Evolutionary conservation across 2,113 vertebrate species (phyloP), one percentile per base, ranked within the genome.

Genomic region (Microtus montanus): DNA sequence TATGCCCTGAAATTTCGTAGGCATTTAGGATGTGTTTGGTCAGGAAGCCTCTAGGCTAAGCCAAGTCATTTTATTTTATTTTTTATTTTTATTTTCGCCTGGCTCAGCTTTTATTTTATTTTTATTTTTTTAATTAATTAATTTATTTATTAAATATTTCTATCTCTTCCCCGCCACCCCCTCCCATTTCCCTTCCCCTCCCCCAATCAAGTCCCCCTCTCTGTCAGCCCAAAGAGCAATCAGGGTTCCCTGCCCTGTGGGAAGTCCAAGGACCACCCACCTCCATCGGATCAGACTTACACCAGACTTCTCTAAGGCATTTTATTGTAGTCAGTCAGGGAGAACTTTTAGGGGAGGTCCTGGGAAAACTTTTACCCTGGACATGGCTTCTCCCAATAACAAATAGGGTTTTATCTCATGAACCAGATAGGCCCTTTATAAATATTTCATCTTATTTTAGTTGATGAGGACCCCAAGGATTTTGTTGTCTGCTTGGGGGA

Each of bases 381-480:
- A n/a, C 73, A 33, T 83, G 92, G 20, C 28, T n/a, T 75, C 26
- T 92, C 41, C 10, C 78, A 85, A 78, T 3, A 88, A 58, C 66
- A 63, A 41, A 47, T 63, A 26, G 24, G 26, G 66, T 88, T 93
- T 90, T 41, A 35, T 96, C 33, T 89, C 63, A 9, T 83, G 35
- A 86, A 44, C 10, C 63, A 10, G 8, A 24, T 41, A 6, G 49
- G 4, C 63, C 63, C 11, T n/a, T 90, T 47, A 41, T 85, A 79
- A 91, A 82, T 77, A 35, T 38, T 35, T 64, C 17, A 26, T 71
- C 95, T 90, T 79, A 22, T 85, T 90, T 96, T 95, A 64, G 87
- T 85, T 90, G 38, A 82, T 75, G 63, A 30, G 80, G 66, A 87
- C 26, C 64, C 28, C 71, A 75, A 61, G 75, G 28, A 54, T 22